phyloP scores from a whole-genome alignment of 2,113 vertebrate genomes.

The Dinomys branickii region DNA sequence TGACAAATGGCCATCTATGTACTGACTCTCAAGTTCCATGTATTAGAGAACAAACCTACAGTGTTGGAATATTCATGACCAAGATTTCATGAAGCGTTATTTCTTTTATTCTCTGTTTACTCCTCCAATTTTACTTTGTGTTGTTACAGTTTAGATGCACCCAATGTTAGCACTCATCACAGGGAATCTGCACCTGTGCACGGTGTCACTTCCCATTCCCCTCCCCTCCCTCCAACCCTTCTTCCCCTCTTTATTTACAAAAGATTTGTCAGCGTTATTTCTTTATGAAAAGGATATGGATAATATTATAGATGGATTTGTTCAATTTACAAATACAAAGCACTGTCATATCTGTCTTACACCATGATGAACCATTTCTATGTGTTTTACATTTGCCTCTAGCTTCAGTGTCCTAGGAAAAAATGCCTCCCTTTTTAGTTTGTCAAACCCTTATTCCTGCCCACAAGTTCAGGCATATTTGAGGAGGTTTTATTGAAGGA shows the following conservation, averaged over 20 bases:
- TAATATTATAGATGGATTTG: background rate
- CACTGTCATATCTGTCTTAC: background rate
- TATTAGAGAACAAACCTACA: background rate
- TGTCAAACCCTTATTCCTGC: background rate
- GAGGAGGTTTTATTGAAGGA: background rate
- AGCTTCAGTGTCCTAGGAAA: constrained; percentile 8
- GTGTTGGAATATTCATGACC: background rate
- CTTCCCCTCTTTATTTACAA: background rate
- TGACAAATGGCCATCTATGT: background rate
- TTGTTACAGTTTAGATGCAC: background rate
- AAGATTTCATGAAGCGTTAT: background rate
- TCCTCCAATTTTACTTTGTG: background rate
- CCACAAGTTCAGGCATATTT: background rate
- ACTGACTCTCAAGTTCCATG: background rate
- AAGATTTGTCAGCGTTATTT: background rate
- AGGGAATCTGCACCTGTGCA: background rate
- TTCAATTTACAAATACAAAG: background rate
- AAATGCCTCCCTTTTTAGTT: background rate
- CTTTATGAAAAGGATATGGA: background rate
- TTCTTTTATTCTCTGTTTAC: background rate
- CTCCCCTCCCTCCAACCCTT: background rate
- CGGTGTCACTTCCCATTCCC: background rate
- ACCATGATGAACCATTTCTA: background rate
- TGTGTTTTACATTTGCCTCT: background rate
- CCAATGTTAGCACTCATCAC: background rate